Conservation (phyloP, 2,797 vertebrate genomes). For the Perodicticus potto region DNA sequence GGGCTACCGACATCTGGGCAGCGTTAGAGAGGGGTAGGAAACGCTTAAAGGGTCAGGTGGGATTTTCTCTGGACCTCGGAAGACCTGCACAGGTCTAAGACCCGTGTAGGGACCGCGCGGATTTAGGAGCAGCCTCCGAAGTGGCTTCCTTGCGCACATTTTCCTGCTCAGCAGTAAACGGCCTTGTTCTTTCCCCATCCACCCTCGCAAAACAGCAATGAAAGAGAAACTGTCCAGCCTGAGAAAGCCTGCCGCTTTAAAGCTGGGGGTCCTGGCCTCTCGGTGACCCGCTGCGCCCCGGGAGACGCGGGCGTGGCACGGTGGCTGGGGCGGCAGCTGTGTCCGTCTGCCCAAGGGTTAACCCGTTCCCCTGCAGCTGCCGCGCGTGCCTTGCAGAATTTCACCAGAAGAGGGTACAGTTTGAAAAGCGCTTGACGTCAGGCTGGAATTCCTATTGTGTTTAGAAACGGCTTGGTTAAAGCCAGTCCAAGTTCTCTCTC, state of each 20-base stretch:
- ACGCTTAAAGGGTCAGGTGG: fast-evolving
- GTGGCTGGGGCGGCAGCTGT: background rate
- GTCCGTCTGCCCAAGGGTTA: slow-evolving; percentile 70
- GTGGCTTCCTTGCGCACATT: background rate
- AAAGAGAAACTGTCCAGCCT: background rate
- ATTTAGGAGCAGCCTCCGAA: background rate
- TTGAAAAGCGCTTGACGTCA: slow-evolving; percentile 86
- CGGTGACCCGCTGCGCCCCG: background rate
- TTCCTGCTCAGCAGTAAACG: slow-evolving; percentile 14
- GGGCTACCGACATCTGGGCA: background rate
- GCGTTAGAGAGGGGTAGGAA: too few species aligned
- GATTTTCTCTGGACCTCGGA: background rate
- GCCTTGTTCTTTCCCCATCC: fast-evolving
- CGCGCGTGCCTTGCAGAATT: slow-evolving; percentile 84
- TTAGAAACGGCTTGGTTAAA: slow-evolving; percentile 83
- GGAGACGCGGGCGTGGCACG: background rate
- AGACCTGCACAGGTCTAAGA: background rate
- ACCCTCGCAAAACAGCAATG: fast-evolving
- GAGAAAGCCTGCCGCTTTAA: background rate
- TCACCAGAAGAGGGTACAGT: slow-evolving; percentile 90
- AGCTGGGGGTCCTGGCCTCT: background rate
- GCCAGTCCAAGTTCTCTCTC: slow-evolving; percentile 88
- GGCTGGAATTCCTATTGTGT: slow-evolving; percentile 88
- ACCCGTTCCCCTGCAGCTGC: slow-evolving; percentile 70
- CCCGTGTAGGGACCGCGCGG: background rate